Evolutionary conservation across 2,113 vertebrate species (phyloP).

Genomic region (Leuciscus idus): DNA sequence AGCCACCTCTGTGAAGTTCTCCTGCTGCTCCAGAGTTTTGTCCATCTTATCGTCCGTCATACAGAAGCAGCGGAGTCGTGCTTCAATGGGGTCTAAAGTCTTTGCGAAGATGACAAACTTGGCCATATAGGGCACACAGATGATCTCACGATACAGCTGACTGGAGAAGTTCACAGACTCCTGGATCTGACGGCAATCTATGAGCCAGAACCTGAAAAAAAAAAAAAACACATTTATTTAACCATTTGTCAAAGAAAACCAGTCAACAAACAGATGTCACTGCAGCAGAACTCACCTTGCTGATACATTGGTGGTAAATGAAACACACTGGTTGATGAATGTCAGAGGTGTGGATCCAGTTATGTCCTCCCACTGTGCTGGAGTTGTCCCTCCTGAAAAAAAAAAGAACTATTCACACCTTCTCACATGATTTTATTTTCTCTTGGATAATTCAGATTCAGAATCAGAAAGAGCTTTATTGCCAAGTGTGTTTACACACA

Average conservation of each 20-base stretch:
- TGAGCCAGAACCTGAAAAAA: slow-evolving; percentile 91
- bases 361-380: slow-evolving; percentile 99
- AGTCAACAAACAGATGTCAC: not conserved
- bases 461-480: too few species aligned
- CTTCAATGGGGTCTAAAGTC: slow-evolving; percentile 95
- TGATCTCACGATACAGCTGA: slow-evolving; percentile 97
- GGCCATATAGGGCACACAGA: slow-evolving; percentile 99
- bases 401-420: not conserved
- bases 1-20: slow-evolving; percentile 97
- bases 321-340: slow-evolving; percentile 97
- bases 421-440: too few species aligned
- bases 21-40: slow-evolving; percentile 97
- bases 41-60: slow-evolving; percentile 99
- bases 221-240: not conserved
- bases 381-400: slow-evolving; percentile 92
- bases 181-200: slow-evolving; percentile 95
- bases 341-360: slow-evolving; percentile 96
- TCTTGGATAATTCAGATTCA: not conserved
- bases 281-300: slow-evolving; percentile 81
- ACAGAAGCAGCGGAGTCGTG: slow-evolving; percentile 94
- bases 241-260: slow-evolving; percentile 17
- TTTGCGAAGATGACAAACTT: slow-evolving; percentile 99
- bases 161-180: slow-evolving; percentile 93
- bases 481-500: too few species aligned
- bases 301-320: slow-evolving; percentile 98